phyloP scores from a whole-genome alignment of 2,888 invertebrate genomes.

The Galeopsomyia nigrocyanea region DNA sequence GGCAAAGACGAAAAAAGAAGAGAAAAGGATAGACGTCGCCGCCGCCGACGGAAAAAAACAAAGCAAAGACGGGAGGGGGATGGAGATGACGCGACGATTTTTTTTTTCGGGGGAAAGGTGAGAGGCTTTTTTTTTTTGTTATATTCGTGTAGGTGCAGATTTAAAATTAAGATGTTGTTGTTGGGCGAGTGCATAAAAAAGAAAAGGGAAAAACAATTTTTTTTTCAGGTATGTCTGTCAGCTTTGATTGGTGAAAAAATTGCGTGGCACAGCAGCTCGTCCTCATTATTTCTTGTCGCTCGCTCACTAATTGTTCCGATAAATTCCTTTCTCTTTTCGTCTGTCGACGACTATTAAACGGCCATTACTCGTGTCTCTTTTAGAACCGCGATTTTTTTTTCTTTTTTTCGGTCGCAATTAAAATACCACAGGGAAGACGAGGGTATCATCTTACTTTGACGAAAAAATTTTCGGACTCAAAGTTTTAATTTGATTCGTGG shows the following conservation, averaged over 20 bases:
- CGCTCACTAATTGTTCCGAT: slow-evolving; percentile 36
- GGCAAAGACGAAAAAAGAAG: slow-evolving; percentile 8
- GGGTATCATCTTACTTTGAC: too few species aligned
- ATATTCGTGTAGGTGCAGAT: slow-evolving; percentile 1
- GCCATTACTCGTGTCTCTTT: slow-evolving; percentile 27
- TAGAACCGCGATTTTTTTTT: not conserved
- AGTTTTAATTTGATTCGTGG: too few species aligned
- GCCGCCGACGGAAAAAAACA: slow-evolving; percentile 26
- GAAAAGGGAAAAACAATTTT: slow-evolving; percentile 34
- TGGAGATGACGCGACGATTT: slow-evolving; percentile 36
- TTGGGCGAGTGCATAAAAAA: slow-evolving; percentile 19
- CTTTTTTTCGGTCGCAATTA: slow-evolving; percentile 17
- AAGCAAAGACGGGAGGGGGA: slow-evolving; percentile 14
- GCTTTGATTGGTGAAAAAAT: too few species aligned
- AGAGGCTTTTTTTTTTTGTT: too few species aligned
- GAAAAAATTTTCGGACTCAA: too few species aligned
- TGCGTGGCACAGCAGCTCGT: slow-evolving; percentile 15
- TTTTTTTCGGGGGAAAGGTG: slow-evolving; percentile 32
- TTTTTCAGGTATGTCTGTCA: not conserved
- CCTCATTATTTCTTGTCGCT: slow-evolving; percentile 35
- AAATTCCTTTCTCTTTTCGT: not conserved
- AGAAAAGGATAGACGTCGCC: slow-evolving; percentile 14
- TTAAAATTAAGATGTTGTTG: slow-evolving; percentile 5
- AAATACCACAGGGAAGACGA: not conserved
- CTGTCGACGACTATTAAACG: slow-evolving; percentile 20